Evolutionary conservation across 2,888 invertebrate species (phyloP).

Genomic region (Tipula helvola): DNA sequence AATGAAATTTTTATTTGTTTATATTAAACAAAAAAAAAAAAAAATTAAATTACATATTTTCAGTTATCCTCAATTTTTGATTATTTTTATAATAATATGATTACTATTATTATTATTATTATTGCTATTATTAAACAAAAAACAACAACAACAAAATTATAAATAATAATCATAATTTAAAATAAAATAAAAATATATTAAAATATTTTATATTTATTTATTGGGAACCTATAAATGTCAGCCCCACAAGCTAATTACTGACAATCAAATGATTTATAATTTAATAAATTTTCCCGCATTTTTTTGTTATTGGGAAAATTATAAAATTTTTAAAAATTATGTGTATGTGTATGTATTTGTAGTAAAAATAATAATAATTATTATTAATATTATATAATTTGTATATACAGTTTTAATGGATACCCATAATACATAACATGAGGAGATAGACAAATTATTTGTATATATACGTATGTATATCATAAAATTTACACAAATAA

Average conservation of each 20-base stretch:
- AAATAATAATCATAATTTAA: background rate
- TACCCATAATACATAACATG: background rate
- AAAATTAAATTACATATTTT: background rate
- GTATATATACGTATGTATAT: background rate
- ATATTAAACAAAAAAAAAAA: background rate
- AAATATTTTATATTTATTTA: background rate
- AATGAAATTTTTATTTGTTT: background rate
- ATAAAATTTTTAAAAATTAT: background rate
- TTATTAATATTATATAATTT: background rate
- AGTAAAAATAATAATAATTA: background rate
- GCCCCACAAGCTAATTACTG: slow-evolving; percentile 11
- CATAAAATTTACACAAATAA: background rate
- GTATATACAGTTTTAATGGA: background rate
- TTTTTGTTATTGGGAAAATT: background rate
- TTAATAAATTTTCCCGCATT: slow-evolving; percentile 10
- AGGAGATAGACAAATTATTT: background rate
- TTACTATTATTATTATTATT: background rate
- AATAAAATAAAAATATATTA: background rate
- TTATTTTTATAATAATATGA: background rate
- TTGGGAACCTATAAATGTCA: slow-evolving; percentile 10
- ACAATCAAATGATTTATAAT: slow-evolving; percentile 11
- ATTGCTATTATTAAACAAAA: background rate
- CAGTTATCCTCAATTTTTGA: background rate
- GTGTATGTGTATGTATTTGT: background rate
- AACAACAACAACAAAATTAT: background rate